phyloP scores from a whole-genome alignment of 2,888 invertebrate species.

The Drosophila lacicola region DNA sequence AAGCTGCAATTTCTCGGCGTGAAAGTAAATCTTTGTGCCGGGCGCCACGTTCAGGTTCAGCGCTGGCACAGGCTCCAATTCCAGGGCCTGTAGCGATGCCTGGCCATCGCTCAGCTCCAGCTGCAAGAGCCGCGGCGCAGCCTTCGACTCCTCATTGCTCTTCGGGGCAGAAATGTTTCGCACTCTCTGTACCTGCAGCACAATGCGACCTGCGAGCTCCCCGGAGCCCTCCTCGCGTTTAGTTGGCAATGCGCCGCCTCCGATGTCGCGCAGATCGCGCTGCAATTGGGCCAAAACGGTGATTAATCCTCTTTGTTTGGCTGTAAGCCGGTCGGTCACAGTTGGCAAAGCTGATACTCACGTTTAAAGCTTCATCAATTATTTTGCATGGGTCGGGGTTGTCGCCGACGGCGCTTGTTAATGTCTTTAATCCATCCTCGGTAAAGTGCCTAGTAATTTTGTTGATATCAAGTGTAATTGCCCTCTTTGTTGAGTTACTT shows the following conservation, averaged over 20 bases:
- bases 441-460: slow-evolving; percentile 87
- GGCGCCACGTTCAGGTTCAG: slow-evolving; percentile 94
- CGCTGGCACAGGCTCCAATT: slow-evolving; percentile 89
- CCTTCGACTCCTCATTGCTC: slow-evolving; percentile 93
- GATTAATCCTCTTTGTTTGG: background rate
- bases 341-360: slow-evolving; percentile 85
- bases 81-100: slow-evolving; percentile 91
- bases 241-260: slow-evolving; percentile 90
- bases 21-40: slow-evolving; percentile 91
- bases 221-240: slow-evolving; percentile 85
- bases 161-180: slow-evolving; percentile 96
- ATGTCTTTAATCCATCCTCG: slow-evolving; percentile 89
- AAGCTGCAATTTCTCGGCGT: slow-evolving; percentile 86
- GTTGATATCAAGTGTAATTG: background rate
- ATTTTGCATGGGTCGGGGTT: slow-evolving; percentile 87
- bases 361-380: slow-evolving; percentile 89
- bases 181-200: slow-evolving; percentile 95
- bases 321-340: background rate
- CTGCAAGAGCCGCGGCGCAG: slow-evolving; percentile 93
- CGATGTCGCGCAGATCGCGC: slow-evolving; percentile 92
- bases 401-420: slow-evolving; percentile 86
- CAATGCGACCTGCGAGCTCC: slow-evolving; percentile 87
- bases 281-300: slow-evolving; percentile 32
- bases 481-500: slow-evolving; percentile 61
- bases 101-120: slow-evolving; percentile 94